phyloP scores from a whole-genome alignment of 2,888 invertebrate genomes.

The Leucania comma region DNA sequence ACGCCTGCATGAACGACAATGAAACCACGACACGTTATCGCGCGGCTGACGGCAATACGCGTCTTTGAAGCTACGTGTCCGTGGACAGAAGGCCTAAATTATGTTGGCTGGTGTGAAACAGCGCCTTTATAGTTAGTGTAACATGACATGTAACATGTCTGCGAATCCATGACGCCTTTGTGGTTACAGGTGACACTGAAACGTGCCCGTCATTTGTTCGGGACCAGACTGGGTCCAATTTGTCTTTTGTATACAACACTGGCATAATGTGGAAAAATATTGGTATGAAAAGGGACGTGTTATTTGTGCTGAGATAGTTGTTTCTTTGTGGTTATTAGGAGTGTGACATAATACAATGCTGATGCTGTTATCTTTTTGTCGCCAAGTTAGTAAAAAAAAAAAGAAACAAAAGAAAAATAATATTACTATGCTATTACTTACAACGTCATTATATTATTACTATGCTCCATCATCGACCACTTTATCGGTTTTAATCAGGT shows the following conservation, averaged over 20 bases:
- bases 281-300: neutral
- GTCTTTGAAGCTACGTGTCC: too few relatives aligned
- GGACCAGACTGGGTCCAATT: conserved; percentile 28
- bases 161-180: conserved; percentile 33
- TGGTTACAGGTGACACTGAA: conserved; percentile 49
- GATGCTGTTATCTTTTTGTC: neutral
- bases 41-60: too few relatives aligned
- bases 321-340: neutral
- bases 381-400: neutral
- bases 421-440: too few relatives aligned
- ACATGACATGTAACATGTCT: conserved; percentile 17
- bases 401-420: too few relatives aligned
- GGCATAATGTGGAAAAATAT: conserved; percentile 1
- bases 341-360: neutral
- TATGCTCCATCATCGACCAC: too few relatives aligned
- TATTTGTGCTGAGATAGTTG: neutral
- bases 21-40: too few relatives aligned
- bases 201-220: conserved; percentile 47
- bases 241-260: neutral
- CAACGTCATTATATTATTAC: too few relatives aligned
- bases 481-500: too few relatives aligned
- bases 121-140: neutral
- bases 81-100: too few relatives aligned
- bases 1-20: too few relatives aligned
- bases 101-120: neutral